These are phyloP conservation scores for Thermophis baileyi DNA, from an alignment of 2,113 vertebrate genomes.

Conservation along the genomic window DNA sequence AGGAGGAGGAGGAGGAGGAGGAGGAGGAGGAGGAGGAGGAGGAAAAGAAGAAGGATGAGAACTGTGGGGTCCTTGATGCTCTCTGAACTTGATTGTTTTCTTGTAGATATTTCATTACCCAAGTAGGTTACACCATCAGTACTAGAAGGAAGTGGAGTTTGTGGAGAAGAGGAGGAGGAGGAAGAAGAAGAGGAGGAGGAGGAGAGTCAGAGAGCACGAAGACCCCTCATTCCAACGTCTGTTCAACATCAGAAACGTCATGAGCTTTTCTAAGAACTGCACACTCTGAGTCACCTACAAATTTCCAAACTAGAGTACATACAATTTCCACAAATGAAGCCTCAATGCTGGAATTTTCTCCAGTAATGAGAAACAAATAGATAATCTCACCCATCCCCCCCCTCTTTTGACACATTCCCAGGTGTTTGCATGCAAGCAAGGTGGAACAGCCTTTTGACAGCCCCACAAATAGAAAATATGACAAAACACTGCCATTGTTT, in stretches of 20 bases:
- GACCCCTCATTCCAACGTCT: not conserved
- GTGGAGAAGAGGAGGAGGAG: too few relatives aligned
- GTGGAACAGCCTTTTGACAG: not conserved
- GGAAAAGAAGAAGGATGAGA: too few relatives aligned
- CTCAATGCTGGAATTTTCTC: not conserved
- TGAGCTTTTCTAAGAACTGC: not conserved
- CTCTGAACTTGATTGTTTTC: too few relatives aligned
- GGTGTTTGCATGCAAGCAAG: not conserved
- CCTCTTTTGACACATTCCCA: not conserved
- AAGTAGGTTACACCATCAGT: too few relatives aligned
- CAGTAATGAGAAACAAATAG: not conserved
- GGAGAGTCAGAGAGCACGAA: too few relatives aligned
- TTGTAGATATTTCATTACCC: too few relatives aligned
- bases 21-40: too few relatives aligned
- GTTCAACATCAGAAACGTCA: not conserved
- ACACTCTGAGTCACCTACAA: not conserved
- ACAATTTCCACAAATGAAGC: not conserved
- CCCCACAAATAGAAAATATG: not conserved
- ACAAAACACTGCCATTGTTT: not conserved
- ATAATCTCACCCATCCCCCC: not conserved
- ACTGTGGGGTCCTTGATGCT: too few relatives aligned
- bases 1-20: too few relatives aligned
- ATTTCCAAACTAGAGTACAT: not conserved
- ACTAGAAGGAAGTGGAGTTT: too few relatives aligned
- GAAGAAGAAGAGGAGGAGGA: too few relatives aligned